A percentile compares a stretch with the other conserved stretches of the same genome.
Conservation (phyloP, 1,140 invertebrate species). For the Octopus sinensis region DNA sequence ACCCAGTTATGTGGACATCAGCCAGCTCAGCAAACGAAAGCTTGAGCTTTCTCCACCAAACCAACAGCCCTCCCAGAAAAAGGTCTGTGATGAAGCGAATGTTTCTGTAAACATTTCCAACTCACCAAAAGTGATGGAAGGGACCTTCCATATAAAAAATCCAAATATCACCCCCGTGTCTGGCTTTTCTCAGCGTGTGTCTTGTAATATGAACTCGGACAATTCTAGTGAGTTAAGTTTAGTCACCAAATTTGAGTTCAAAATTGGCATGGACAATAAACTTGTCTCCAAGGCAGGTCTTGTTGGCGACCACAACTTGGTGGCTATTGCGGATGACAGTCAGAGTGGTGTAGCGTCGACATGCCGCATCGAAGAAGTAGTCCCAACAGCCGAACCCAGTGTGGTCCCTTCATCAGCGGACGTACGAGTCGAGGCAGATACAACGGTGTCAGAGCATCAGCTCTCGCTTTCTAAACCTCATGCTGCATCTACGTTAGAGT, state of each 20-base stretch:
- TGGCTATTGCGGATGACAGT: not conserved
- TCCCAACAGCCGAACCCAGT: not conserved
- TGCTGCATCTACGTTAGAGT: not conserved
- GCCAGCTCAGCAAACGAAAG: not conserved
- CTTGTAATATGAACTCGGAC: slow-evolving; percentile 5
- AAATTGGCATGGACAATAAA: slow-evolving; percentile 8
- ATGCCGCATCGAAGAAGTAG: not conserved
- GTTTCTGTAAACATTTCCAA: not conserved
- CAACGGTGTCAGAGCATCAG: not conserved
- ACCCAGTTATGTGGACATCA: not conserved
- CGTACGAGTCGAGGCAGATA: not conserved
- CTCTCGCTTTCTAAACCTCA: not conserved
- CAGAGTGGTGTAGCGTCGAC: not conserved
- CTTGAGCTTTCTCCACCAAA: not conserved
- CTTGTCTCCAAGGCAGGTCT: not conserved
- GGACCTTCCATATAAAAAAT: not conserved
- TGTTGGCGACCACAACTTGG: not conserved
- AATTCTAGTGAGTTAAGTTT: slow-evolving; percentile 5
- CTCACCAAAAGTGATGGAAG: slow-evolving; percentile 9
- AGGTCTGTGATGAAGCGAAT: not conserved
- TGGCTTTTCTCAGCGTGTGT: not conserved
- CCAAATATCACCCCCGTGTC: not conserved
- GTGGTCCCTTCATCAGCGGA: not conserved
- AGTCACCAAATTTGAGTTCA: slow-evolving; percentile 8
- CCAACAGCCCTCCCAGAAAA: not conserved